Evolutionary conservation across 1,140 invertebrate genomes (phyloP), one percentile per base, ranked within the genome.

Genomic region (Hydropsyche tenuis): DNA sequence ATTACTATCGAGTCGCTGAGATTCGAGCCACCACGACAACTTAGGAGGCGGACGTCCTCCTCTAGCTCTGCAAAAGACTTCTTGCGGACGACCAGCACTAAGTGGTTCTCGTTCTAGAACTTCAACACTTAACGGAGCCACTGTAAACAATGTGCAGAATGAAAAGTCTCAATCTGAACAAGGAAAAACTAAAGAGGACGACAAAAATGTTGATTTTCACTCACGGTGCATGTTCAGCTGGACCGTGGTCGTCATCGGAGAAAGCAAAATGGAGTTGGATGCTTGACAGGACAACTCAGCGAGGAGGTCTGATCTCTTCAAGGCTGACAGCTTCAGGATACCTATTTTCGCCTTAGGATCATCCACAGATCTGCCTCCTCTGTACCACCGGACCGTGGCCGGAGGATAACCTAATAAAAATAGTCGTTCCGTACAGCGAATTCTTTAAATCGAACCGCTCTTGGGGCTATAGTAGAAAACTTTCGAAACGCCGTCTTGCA

Each of bases 351-450:
- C 18, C 75, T 70, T 23, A 79, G 78, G 25, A 75, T 72, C 12
- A 77, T 76, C 75, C 78, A 42, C 79, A 78, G 62, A 83, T 75
- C 89, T 89, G 46, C 91, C 92, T 74, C 91, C 93, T 79, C 92
- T 87, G 88, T 93, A 94, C 95, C 95, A 97, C 78, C 90, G 92
- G 12, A 97, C 89, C 74, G 87, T 89, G 4, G 95, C 94, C 43
- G 89, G 87, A 0, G 95, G 95, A 75, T 90, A 90, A 77, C 95
- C 95, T 96, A 81, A 20, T 78, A 84, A 42, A 64, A 20, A 68
- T 22, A 73, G 18, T 37, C 30, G 30, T 37, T 37, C 9, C 30
- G 30, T 37, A 37, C 30, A 4, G 30, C 3, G 30, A 9, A 37
- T 37, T 37, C 30, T 37, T 37, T 37, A 37, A 9, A 37, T 4